Evolutionary conservation across 2,113 vertebrate genomes (phyloP).

Genomic region (Eidolon helvum): DNA sequence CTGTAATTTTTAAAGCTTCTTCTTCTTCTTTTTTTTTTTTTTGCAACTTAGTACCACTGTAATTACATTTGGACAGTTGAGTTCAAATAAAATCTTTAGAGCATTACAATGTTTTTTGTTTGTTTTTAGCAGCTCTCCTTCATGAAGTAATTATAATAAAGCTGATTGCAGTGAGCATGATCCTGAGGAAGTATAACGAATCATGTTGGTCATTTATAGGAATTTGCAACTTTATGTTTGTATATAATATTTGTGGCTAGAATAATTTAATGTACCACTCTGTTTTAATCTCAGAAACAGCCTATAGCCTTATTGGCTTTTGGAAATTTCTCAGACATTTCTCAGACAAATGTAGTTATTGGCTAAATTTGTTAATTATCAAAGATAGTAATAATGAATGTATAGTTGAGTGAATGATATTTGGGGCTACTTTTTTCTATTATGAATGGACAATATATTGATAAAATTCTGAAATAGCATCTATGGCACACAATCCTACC

Average conservation of each 20-base stretch:
- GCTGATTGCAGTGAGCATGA: no score
- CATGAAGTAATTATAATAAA: not conserved
- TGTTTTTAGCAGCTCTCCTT: not conserved
- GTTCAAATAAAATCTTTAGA: not conserved
- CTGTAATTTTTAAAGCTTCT: no score
- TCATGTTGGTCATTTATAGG: no score
- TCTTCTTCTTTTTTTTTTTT: not conserved
- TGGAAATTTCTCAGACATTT: no score
- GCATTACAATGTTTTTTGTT: not conserved
- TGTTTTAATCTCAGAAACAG: no score
- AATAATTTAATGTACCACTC: no score
- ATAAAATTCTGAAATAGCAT: not conserved
- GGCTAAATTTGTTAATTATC: not conserved
- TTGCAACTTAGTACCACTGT: not conserved
- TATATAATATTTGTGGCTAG: no score
- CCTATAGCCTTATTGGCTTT: no score
- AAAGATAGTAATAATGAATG: not conserved
- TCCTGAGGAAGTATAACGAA: no score
- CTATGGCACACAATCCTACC: not conserved
- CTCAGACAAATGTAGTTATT: not conserved
- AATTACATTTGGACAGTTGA: not conserved
- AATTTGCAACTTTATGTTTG: no score
- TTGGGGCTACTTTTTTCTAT: not conserved
- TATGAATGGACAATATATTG: not conserved
- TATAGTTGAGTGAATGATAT: not conserved